Evolutionary conservation across 2,113 vertebrate species (phyloP).

Genomic region (Cyanistes caeruleus): DNA sequence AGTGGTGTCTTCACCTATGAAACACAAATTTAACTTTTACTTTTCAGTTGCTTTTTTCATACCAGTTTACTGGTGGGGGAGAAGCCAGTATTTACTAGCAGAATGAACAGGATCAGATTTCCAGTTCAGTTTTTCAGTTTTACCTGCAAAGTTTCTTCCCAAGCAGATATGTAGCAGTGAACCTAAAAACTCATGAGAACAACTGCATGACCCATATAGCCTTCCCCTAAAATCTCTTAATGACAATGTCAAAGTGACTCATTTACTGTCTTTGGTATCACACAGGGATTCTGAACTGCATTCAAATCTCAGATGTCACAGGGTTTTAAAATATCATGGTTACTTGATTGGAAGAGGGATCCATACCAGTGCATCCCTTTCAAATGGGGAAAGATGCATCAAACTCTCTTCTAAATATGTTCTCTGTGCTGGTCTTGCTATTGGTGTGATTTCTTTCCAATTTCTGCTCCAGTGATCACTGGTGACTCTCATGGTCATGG

Average conservation of each 20-base stretch:
- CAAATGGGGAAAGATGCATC: neutral
- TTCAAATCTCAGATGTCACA: neutral
- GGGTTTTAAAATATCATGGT: neutral
- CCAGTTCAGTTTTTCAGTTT: neutral
- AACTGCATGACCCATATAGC: neutral
- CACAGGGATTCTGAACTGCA: neutral
- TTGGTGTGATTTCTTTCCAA: neutral
- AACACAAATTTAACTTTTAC: neutral
- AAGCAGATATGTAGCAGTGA: neutral
- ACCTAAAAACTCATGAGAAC: neutral
- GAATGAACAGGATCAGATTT: neutral
- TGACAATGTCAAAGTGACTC: neutral
- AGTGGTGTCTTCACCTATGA: neutral
- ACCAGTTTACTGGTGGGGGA: neutral
- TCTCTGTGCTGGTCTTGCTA: neutral
- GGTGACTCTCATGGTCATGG: neutral
- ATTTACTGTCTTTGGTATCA: neutral
- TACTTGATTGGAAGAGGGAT: neutral
- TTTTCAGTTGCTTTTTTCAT: neutral
- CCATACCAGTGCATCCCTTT: neutral
- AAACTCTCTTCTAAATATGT: neutral
- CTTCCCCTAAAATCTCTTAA: neutral
- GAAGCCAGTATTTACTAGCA: neutral
- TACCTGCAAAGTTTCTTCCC: neutral
- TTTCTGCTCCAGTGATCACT: slow-evolving; percentile 5